A percentile compares a stretch with the other conserved stretches of the same genome.
These are phyloP conservation scores for Drosophila engyochracea DNA, from an alignment of 2,888 invertebrate genomes.

Conservation along the genomic window DNA sequence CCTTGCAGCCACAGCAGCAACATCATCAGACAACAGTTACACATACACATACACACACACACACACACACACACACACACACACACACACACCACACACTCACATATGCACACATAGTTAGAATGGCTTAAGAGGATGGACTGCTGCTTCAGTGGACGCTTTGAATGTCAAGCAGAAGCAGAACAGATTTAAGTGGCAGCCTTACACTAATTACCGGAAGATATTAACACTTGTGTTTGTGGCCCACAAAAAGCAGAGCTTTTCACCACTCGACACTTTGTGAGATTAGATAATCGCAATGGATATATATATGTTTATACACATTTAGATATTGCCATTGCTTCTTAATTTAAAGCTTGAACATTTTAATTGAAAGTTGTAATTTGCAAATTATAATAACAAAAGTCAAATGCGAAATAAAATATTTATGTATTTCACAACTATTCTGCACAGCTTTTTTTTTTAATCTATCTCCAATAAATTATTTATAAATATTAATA, in stretches of 20 bases:
- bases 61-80: background rate
- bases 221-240: slow-evolving; percentile 80
- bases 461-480: background rate
- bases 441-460: background rate
- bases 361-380: background rate
- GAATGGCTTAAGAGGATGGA: slow-evolving; percentile 42
- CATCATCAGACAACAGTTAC: slow-evolving; percentile 28
- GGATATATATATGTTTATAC: background rate
- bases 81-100: slow-evolving; percentile 3
- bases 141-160: slow-evolving; percentile 67
- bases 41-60: slow-evolving; percentile 21
- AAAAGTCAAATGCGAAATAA: background rate
- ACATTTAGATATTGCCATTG: background rate
- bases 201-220: slow-evolving; percentile 81
- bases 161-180: slow-evolving; percentile 75
- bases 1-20: slow-evolving; percentile 39
- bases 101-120: slow-evolving; percentile 11
- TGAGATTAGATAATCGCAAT: background rate
- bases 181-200: slow-evolving; percentile 70
- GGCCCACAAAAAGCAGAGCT: slow-evolving; percentile 28
- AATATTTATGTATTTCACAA: too few species aligned
- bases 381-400: background rate
- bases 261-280: slow-evolving; percentile 53
- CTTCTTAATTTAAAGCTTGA: background rate
- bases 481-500: background rate